Conservation (phyloP, 2,113 vertebrate genomes). For the Platycercus adscitus region DNA sequence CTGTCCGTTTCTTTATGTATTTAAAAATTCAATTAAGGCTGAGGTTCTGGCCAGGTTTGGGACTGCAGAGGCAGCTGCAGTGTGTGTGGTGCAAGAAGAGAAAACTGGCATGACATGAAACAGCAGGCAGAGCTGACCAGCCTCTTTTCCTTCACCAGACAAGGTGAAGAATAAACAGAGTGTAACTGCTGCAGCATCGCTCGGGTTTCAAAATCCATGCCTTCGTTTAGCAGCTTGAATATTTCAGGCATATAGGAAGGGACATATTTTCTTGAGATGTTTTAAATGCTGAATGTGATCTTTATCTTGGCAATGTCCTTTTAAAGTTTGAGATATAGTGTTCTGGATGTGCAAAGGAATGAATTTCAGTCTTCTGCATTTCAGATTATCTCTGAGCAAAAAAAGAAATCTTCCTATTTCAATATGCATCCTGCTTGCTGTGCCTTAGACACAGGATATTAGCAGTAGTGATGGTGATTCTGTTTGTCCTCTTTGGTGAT, state of each 20-base stretch:
- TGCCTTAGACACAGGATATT: not conserved
- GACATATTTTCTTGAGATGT: not conserved
- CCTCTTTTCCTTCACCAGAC: not conserved
- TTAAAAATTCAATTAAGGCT: not conserved
- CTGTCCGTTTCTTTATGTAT: not conserved
- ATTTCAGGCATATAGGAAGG: not conserved
- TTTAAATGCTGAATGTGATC: not conserved
- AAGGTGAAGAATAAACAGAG: not conserved
- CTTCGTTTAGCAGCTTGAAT: not conserved
- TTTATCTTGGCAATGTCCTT: constrained; percentile 18
- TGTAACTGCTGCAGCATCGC: not conserved
- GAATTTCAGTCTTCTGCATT: not conserved
- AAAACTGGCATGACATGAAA: not conserved
- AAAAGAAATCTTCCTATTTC: not conserved
- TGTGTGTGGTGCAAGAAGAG: not conserved
- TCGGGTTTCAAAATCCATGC: not conserved
- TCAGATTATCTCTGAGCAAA: not conserved
- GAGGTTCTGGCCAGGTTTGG: not conserved
- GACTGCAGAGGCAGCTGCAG: not conserved
- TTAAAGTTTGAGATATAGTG: not conserved
- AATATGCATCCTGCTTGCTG: not conserved
- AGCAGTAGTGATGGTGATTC: not conserved
- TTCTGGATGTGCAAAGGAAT: not conserved
- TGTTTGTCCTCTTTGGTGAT: not conserved
- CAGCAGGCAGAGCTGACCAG: not conserved